Percentiles rank a stretch among this genome's conserved stretches.
Conservation (phyloP, 1,140 invertebrate genomes). For the Trachelipus rathkii region DNA sequence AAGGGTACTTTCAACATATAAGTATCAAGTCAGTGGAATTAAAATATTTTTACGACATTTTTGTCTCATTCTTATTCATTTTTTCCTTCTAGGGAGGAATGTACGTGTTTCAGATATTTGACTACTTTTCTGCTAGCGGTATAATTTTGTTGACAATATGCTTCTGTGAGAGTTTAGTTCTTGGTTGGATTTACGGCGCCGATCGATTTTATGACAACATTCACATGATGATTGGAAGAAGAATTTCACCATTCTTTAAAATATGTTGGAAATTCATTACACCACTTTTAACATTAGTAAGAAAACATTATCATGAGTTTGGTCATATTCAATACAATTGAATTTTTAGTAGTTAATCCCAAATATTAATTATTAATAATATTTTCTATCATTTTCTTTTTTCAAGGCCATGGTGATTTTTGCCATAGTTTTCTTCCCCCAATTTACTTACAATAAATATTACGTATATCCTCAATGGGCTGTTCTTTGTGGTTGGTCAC, state of each 20-base stretch:
- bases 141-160: constrained; percentile 55
- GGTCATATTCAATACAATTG: no score
- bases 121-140: no score
- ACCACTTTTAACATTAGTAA: constrained; percentile 54
- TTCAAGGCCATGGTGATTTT: constrained; percentile 59
- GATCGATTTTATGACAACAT: constrained; percentile 53
- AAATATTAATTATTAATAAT: no score
- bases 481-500: no score
- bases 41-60: neutral
- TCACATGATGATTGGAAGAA: no score
- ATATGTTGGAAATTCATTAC: no score
- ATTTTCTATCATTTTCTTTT: constrained; percentile 26
- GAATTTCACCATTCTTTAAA: no score
- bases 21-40: neutral
- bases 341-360: no score
- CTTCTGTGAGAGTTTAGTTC: constrained; percentile 54
- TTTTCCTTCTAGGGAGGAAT: constrained; percentile 62
- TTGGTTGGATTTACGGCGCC: constrained; percentile 56
- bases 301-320: no score
- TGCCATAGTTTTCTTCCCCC: constrained; percentile 55
- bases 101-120: constrained; percentile 60
- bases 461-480: no score
- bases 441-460: no score
- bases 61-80: neutral
- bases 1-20: constrained; percentile 28